phyloP scores from a whole-genome alignment of 2,113 vertebrate genomes.

The Takifugu flavidus region DNA sequence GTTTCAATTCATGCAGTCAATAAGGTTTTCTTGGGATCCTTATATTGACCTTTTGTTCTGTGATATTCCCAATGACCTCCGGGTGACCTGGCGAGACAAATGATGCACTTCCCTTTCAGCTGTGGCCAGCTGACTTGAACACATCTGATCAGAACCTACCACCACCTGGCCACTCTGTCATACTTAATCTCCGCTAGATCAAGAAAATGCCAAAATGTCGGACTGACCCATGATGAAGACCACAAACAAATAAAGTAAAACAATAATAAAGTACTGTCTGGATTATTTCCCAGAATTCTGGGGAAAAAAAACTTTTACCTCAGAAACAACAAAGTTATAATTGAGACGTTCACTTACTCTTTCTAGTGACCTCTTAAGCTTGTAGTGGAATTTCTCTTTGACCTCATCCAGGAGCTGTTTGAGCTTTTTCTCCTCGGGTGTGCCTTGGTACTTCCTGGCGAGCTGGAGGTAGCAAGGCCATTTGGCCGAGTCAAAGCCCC shows the following conservation, averaged over 20 bases:
- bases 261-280: too few species aligned
- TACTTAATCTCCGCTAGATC: constrained; percentile 45
- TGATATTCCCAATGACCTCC: constrained; percentile 55
- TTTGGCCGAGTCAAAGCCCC: constrained; percentile 97
- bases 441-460: constrained; percentile 88
- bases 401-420: constrained; percentile 89
- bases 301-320: background rate
- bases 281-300: too few species aligned
- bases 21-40: constrained; percentile 8
- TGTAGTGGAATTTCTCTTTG: constrained; percentile 92
- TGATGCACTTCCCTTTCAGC: constrained; percentile 65
- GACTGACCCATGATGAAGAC: background rate
- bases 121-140: constrained; percentile 60
- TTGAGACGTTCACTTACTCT: constrained; percentile 81
- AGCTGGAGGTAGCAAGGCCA: constrained; percentile 98
- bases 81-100: constrained; percentile 57
- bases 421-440: constrained; percentile 81
- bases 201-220: constrained; percentile 46
- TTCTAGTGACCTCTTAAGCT: constrained; percentile 79
- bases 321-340: constrained; percentile 1
- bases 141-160: constrained; percentile 44
- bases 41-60: constrained; percentile 53
- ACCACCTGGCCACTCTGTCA: constrained; percentile 48
- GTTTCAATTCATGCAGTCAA: constrained; percentile 1
- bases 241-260: background rate